A percentile compares a stretch with the other conserved stretches of the same genome.
Evolutionary conservation across 1,140 invertebrate genomes (phyloP).

Genomic region (Galleria mellonella): DNA sequence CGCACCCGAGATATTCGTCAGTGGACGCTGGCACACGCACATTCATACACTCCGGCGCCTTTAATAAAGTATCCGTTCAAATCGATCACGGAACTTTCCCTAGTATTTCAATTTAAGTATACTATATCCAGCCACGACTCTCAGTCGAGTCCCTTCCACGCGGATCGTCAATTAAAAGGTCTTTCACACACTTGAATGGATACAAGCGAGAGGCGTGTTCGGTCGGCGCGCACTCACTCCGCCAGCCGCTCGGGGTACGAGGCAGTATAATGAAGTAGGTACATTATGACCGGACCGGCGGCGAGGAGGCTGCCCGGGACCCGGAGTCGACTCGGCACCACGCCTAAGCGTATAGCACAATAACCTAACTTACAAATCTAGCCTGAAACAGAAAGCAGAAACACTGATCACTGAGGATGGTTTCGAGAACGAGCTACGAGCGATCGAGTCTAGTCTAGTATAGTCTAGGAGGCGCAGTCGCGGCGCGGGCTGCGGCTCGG

Average conservation of each 20-base stretch:
- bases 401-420: slow-evolving; percentile 49
- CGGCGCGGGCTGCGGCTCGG: slow-evolving; percentile 7
- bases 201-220: too few species aligned
- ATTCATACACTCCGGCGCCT: slow-evolving; percentile 5
- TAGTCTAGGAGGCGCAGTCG: not conserved
- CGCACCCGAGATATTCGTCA: slow-evolving; percentile 1
- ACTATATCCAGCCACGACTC: too few species aligned
- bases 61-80: too few species aligned
- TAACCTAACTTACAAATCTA: slow-evolving; percentile 65
- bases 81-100: too few species aligned
- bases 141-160: too few species aligned
- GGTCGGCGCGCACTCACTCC: slow-evolving; percentile 9
- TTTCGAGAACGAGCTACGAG: slow-evolving; percentile 1
- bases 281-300: slow-evolving; percentile 38
- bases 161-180: too few species aligned
- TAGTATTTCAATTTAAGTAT: too few species aligned
- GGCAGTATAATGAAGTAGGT: slow-evolving; percentile 47
- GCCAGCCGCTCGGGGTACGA: slow-evolving; percentile 20
- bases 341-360: slow-evolving; percentile 33
- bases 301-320: slow-evolving; percentile 13
- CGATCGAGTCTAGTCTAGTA: not conserved
- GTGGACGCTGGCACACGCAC: slow-evolving; percentile 11
- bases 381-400: slow-evolving; percentile 68
- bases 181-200: too few species aligned
- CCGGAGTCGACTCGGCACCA: slow-evolving; percentile 15